Percentiles rank a stretch among this genome's conserved stretches.
Conservation (phyloP, 2,113 vertebrate genomes). For the Falco punctatus region DNA sequence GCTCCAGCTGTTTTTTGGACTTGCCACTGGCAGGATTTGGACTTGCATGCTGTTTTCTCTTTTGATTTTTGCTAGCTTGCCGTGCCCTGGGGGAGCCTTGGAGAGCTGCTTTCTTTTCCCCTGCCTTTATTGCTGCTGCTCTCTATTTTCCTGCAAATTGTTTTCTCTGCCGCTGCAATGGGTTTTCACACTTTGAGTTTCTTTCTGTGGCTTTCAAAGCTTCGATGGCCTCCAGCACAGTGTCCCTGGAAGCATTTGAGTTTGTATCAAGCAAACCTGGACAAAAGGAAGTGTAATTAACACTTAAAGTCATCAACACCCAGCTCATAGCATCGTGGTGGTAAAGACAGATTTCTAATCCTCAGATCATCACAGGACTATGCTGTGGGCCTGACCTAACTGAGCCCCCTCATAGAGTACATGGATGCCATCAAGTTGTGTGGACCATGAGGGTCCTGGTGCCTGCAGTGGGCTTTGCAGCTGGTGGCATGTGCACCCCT, state of each 20-base stretch:
- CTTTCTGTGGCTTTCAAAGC: not conserved
- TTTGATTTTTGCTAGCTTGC: not conserved
- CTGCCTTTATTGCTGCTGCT: not conserved
- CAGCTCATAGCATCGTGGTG: not conserved
- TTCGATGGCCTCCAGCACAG: accelerated
- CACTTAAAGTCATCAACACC: not conserved
- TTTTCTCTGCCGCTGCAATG: not conserved
- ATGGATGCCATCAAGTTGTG: not conserved
- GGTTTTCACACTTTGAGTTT: not conserved
- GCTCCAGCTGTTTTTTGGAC: not conserved
- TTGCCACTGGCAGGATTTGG: not conserved
- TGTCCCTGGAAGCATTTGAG: not conserved
- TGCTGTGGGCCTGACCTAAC: not conserved
- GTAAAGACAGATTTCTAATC: not conserved
- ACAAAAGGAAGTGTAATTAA: not conserved
- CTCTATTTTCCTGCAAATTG: not conserved
- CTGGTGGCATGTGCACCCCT: accelerated
- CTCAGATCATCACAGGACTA: not conserved
- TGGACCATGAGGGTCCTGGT: not conserved
- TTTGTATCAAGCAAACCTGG: not conserved
- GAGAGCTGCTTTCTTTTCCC: not conserved
- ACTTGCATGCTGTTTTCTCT: slow-evolving; percentile 6
- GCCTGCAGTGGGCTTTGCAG: not conserved
- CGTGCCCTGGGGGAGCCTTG: not conserved
- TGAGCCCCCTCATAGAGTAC: not conserved